Evolutionary conservation across 2,797 vertebrate genomes (phyloP), one percentile per base, ranked within the genome.

Genomic region (Gila robusta): DNA sequence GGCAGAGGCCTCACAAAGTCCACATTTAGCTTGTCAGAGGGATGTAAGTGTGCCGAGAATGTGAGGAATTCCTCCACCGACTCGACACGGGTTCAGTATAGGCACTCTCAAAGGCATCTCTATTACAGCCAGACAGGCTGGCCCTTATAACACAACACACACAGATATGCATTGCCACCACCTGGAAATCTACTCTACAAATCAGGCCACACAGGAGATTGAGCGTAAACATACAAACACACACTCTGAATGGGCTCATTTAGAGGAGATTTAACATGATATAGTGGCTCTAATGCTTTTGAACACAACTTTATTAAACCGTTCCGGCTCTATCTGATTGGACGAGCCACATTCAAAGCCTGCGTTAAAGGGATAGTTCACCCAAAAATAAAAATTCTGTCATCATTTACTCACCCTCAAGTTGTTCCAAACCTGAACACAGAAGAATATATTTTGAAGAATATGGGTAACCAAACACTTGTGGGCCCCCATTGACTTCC

Each of bases 71-170:
- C 88, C 86, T 92, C 92, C 89, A 47, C 88, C 91, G 85, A 92
- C 91, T 92, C 86, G 87, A 92, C 82, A 89, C 87, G 6, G 89
- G 90, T 71, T 69, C 62, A 64, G 52, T n/a, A 32, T 19, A 8
- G 23, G 86, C 56, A 17, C 85, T 93, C 92, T 95, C 93, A 95
- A 95, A 95, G 93, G 91, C 91, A 90, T 94, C 94, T 94, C 94
- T 96, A 94, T 95, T 92, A 90, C 89, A 90, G 86, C 90, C 80
- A 87, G 79, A 83, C 90, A 35, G 88, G 85, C 82, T 32, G 85
- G 90, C 88, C 69, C 19, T 87, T 70, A 88, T 87, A 64, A 89
- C 90, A 85, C 86, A 37, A 47, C 90, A 87, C 92, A 85, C 84
- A 49, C 67, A 26, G 87, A 70, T 59, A 67, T 37, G 59, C 35